Evolutionary conservation across 2,888 invertebrate genomes (phyloP), one percentile per base, ranked within the genome.

Genomic region (Hipparchia sbordonii): DNA sequence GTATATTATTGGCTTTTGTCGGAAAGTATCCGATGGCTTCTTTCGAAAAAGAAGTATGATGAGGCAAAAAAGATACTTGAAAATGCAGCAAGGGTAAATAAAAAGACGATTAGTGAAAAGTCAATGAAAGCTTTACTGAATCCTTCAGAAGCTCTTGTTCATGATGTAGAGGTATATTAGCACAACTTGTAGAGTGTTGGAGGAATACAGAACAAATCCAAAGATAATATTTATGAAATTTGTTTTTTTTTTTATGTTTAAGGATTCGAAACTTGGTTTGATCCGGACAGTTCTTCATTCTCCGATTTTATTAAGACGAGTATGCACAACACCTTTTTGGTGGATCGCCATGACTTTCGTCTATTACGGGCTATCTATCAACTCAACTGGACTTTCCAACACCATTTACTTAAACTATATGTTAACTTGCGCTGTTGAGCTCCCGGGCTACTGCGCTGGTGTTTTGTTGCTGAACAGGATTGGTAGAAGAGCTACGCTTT

Each of bases 11-110:
- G 96, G 95, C 78, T 96, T 10, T 76, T 90, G 12, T 79, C 85
- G 0, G 96, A 96, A 88, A 96, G 96, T 60, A 93, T 96, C 39
- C 93, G 97, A 76, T 97, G 97, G 97, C 92, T 97, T 45, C 85
- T 97, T 9, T 95, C 96, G 2, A 95, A 96, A 78, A 94, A 95
- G 48, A 94, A 95, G 79, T 94, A 93, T 72, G 93, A 94, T 0
- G 94, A 95, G 77, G 96, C 96, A 0, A 95, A 94, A 77, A 83
- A 81, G 5, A 94, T 96, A 8, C 85, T 96, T 61, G 89, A 60
- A 39, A 59, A 33, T 1, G 48, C 46, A n/a, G 68, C 59, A 4
- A 68, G 51, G 23, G 23, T 68, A 91, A 97, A 96, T 78, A 94
- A 92, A 66, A 92, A 92, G 2, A 82, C 90, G 71, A 85, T 95